phyloP scores from a whole-genome alignment of 2,113 vertebrate genomes.

The Apus apus region DNA sequence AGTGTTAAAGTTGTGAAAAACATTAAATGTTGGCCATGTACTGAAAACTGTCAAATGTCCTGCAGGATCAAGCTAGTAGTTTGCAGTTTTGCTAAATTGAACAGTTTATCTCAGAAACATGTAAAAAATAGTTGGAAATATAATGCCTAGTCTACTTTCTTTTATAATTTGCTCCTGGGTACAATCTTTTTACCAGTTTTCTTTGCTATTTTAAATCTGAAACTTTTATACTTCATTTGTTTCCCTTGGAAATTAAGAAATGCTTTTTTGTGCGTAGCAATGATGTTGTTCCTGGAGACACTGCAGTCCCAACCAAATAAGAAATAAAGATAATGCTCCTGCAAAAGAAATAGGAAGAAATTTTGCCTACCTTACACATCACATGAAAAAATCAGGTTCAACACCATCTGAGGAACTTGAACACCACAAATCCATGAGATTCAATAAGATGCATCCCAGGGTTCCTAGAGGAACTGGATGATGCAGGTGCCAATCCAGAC shows the following conservation, averaged over 20 bases:
- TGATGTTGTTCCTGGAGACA: background rate
- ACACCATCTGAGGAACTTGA: background rate
- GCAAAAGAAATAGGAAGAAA: background rate
- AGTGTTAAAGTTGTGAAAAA: background rate
- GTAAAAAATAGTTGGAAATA: background rate
- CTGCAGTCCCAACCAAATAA: background rate
- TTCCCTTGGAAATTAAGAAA: background rate
- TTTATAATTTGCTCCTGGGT: background rate
- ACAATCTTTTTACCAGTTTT: background rate
- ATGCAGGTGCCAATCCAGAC: no score
- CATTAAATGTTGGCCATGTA: background rate
- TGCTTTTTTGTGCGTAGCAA: background rate
- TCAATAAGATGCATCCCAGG: no score
- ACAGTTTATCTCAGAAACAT: background rate
- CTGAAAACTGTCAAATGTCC: background rate
- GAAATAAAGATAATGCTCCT: background rate
- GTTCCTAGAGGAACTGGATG: no score
- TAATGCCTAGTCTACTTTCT: background rate
- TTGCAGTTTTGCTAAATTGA: background rate
- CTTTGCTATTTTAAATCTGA: background rate
- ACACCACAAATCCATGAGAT: no score
- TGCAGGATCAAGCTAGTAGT: background rate
- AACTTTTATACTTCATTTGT: background rate
- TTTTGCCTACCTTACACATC: background rate
- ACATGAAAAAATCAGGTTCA: background rate